phyloP scores from a whole-genome alignment of 1,140 invertebrate species.

The Pogonus chalceus region DNA sequence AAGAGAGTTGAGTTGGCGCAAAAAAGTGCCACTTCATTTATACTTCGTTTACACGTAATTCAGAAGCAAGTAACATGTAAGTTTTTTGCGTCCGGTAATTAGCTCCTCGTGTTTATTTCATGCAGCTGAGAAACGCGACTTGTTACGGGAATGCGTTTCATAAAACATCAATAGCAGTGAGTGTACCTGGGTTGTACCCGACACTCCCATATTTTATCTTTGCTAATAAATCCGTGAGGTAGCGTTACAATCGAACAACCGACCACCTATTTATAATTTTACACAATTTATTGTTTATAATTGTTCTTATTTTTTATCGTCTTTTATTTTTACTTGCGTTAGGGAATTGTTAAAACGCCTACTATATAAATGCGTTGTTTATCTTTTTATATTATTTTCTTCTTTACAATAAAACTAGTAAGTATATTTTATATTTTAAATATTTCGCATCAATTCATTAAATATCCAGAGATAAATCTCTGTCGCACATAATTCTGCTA shows the following conservation, averaged over 20 bases:
- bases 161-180: neutral
- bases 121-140: neutral
- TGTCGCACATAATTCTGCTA: no score
- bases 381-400: no score
- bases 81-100: neutral
- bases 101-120: neutral
- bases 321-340: no score
- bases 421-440: no score
- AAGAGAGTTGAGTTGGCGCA: no score
- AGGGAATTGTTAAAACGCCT: no score
- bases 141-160: neutral
- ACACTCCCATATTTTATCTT: neutral
- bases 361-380: no score
- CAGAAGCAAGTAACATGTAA: neutral
- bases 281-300: neutral
- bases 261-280: neutral
- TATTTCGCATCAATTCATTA: no score
- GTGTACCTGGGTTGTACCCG: neutral
- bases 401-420: no score
- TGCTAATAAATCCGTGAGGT: neutral
- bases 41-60: neutral
- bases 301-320: neutral
- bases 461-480: no score
- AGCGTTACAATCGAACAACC: neutral
- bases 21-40: no score